Evolutionary conservation across 2,888 invertebrate species (phyloP), one percentile per base, ranked within the genome.

Genomic region (Diarsia dahlii): DNA sequence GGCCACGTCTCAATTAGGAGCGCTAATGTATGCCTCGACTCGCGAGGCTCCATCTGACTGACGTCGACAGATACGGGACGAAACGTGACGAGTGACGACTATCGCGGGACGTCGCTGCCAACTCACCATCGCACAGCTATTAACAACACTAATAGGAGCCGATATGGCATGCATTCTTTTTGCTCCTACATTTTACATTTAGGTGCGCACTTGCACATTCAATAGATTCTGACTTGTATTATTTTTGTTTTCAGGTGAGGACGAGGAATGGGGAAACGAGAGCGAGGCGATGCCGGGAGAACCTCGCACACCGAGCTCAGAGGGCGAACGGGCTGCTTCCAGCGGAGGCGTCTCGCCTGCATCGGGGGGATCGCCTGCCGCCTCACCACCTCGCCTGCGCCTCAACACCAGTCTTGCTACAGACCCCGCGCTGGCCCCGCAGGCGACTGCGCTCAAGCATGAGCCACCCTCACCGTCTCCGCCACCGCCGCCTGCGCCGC

Each of bases 381-480:
- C 94, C 58, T 95, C 95, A 58, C 96, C 97, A 87, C 98, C 98
- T 86, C 97, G 98, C 89, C 96, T 98, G 89, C 97, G 98, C 85
- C 97, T 98, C 87, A 98, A 98, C 94, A 96, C 98, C 80, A 97
- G 97, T 92, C 97, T 98, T 85, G 98, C 98, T 71, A 98, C 98
- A 58, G 98, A 98, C 95, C 98, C 98, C 5, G 98, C 98, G 18
- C 95, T 98, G 39, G 97, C 98, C 84, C 97, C 98, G 50, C 97
- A 97, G 87, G 97, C 98, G 70, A 97, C 97, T 82, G 95, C 97
- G 69, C 94, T 97, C 20, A 97, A 95, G 81, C 94, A 92, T 75
- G 95, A 95, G 84, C 94, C 96, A 45, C 95, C 95, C 1, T 95
- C 95, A 76, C 94, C 97, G 1, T 96, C 97, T 65, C 95, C 96